Percentiles rank a stretch among this genome's conserved stretches.
Conservation (phyloP, 2,113 vertebrate genomes). For the Isichthys henryi region DNA sequence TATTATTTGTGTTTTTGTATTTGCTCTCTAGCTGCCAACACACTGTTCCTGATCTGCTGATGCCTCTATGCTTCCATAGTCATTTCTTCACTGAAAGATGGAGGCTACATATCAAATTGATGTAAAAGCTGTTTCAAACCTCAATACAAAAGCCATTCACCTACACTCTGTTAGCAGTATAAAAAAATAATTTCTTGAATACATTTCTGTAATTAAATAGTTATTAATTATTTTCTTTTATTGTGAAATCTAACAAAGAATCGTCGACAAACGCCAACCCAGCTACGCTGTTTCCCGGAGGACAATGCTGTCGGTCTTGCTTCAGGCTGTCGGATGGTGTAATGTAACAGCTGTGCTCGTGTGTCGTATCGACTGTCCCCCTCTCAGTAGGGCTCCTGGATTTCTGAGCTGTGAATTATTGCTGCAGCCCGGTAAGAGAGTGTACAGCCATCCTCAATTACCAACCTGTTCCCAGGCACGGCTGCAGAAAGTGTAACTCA, state of each 20-base stretch:
- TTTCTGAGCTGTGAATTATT: slow-evolving; percentile 18
- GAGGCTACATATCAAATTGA: slow-evolving; percentile 13
- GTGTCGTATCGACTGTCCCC: background rate
- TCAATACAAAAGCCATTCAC: slow-evolving; percentile 13
- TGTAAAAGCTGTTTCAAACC: slow-evolving; percentile 18
- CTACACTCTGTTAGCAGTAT: slow-evolving; percentile 2
- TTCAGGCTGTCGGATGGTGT: background rate
- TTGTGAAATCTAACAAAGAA: background rate
- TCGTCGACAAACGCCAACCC: background rate
- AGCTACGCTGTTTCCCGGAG: background rate
- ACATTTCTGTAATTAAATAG: background rate
- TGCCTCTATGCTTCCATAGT: background rate
- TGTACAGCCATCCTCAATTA: slow-evolving; percentile 26
- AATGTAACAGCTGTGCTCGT: background rate
- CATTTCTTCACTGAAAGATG: slow-evolving; percentile 8
- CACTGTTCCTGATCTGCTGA: background rate
- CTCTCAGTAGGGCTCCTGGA: background rate
- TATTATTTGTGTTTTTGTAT: slow-evolving; percentile 10
- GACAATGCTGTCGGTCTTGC: no score
- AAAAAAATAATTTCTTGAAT: background rate
- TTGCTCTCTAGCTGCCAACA: background rate
- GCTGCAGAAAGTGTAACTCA: slow-evolving; percentile 49
- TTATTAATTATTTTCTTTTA: background rate
- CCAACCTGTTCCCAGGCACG: slow-evolving; percentile 44
- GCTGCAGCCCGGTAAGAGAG: slow-evolving; percentile 16